Percentiles rank a stretch among this genome's conserved stretches.
Evolutionary conservation across 30 jellyfish, hydroid and myxozoan species (phyloP).

Genomic region (Nemopilema nomurai): DNA sequence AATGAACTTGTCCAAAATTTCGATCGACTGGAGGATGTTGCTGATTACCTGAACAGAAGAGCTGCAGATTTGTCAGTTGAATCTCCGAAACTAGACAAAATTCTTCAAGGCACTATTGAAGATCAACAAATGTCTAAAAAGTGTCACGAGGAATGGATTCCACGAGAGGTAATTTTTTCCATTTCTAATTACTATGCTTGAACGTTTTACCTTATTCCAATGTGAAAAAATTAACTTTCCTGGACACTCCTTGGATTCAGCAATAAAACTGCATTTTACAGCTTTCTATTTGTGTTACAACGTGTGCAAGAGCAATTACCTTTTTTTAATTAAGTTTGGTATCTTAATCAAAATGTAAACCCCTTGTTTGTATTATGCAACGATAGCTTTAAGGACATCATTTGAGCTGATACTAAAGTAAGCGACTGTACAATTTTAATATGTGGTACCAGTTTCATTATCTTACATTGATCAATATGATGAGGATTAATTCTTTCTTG

Average conservation of each 20-base stretch:
- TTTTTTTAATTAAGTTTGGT: not conserved
- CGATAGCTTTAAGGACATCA: too few species aligned
- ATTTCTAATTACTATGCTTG: too few species aligned
- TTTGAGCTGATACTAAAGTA: too few species aligned
- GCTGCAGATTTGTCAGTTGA: slow-evolving; percentile 7
- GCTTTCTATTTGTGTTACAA: too few species aligned
- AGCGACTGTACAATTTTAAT: not conserved
- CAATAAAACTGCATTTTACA: too few species aligned
- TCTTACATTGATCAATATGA: not conserved
- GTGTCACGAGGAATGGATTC: slow-evolving; percentile 38
- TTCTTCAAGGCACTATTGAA: slow-evolving; percentile 25
- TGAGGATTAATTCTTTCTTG: not conserved
- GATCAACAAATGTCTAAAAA: slow-evolving; percentile 36
- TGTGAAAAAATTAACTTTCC: not conserved
- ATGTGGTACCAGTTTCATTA: not conserved
- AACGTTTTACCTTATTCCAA: not conserved
- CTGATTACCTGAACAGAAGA: slow-evolving; percentile 9
- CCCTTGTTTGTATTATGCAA: too few species aligned
- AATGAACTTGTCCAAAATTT: not conserved
- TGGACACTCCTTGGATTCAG: too few species aligned
- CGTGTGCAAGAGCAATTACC: too few species aligned
- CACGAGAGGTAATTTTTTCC: slow-evolving; percentile 30
- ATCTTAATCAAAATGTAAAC: too few species aligned
- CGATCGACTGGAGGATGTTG: slow-evolving; percentile 16
- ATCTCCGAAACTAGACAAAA: slow-evolving; percentile 12